Evolutionary conservation across 2,113 vertebrate species (phyloP).

Genomic region (Nipponia nippon): DNA sequence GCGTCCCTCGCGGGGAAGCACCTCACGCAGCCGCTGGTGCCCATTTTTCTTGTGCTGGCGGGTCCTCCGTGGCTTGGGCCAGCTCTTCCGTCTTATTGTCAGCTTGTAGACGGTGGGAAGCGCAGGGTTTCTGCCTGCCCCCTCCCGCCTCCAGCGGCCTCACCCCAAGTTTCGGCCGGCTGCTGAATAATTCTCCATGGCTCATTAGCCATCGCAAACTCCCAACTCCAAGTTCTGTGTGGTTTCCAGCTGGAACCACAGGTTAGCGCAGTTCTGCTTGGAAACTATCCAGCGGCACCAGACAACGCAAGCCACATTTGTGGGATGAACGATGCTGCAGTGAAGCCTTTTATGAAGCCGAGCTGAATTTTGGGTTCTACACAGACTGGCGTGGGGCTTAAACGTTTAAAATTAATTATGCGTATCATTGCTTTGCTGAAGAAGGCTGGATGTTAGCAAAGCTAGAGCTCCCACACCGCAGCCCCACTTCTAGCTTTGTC

Average conservation of each 20-base stretch:
- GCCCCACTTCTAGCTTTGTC: rapidly evolving
- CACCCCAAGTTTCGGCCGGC: rapidly evolving
- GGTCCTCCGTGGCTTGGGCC: not conserved
- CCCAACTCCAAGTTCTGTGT: not conserved
- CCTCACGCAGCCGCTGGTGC: rapidly evolving
- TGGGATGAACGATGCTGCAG: rapidly evolving
- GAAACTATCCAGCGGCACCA: not conserved
- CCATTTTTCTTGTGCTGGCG: not conserved
- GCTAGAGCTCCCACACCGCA: rapidly evolving
- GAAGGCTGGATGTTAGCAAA: not conserved
- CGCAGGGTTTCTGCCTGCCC: rapidly evolving
- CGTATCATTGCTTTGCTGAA: rapidly evolving
- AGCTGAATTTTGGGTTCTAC: not conserved
- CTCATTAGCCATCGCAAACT: not conserved
- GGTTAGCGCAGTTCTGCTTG: too few relatives aligned
- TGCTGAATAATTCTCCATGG: rapidly evolving
- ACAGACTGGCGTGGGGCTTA: rapidly evolving
- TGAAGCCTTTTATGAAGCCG: not conserved
- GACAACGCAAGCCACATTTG: rapidly evolving
- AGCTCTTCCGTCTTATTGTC: rapidly evolving
- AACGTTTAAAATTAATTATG: rapidly evolving
- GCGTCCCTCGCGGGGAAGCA: rapidly evolving
- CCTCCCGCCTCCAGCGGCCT: not conserved
- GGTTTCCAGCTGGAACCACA: not conserved
- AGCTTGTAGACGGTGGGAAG: not conserved